Evolutionary conservation across 2,888 invertebrate genomes (phyloP).

Genomic region (Byasa hedistus): DNA sequence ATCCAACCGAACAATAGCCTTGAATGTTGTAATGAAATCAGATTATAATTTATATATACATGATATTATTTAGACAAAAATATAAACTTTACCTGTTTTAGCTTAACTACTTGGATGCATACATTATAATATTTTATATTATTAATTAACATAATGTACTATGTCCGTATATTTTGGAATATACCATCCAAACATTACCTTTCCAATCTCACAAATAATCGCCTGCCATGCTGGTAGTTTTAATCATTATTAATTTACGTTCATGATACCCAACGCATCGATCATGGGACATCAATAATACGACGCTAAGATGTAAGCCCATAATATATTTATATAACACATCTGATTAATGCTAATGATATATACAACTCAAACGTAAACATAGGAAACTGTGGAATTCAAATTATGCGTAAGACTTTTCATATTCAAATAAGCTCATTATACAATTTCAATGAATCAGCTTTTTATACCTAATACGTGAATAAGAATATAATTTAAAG

Average conservation of each 20-base stretch:
- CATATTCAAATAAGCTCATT: neutral
- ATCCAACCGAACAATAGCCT: too few relatives aligned
- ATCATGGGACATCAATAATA: neutral
- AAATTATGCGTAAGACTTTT: neutral
- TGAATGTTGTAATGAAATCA: too few relatives aligned
- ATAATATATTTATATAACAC: conserved; percentile 7
- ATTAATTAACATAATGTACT: too few relatives aligned
- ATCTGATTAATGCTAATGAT: conserved; percentile 6
- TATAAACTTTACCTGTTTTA: neutral
- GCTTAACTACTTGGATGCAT: neutral
- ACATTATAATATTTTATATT: neutral
- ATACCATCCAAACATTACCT: conserved; percentile 1
- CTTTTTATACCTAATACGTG: neutral
- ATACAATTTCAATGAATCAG: neutral
- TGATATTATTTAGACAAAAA: neutral
- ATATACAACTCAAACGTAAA: conserved; percentile 1
- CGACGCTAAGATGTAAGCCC: neutral
- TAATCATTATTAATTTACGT: conserved; percentile 17
- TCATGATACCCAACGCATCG: neutral
- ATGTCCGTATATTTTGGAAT: neutral
- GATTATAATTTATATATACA: neutral
- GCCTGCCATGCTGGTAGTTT: neutral
- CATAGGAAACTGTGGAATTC: neutral
- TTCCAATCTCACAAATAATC: conserved; percentile 12
- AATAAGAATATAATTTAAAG: neutral